Base-by-base conservation (phyloP, 2,113 vertebrate species). In the Globicephala melas region DNA sequence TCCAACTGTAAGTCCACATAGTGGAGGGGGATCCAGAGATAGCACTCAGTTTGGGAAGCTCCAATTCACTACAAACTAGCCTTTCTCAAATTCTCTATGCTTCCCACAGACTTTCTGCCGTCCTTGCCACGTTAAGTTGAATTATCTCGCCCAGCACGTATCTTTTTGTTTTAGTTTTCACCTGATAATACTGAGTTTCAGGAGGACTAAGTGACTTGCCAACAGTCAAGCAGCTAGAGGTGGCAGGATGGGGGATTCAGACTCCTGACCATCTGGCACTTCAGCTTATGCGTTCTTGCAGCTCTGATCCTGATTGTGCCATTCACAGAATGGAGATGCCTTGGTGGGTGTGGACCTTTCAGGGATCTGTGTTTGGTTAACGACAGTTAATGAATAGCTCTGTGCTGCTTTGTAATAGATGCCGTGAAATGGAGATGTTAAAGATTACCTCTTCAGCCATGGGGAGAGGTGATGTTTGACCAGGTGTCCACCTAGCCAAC, bases 91-190 rank as follows among this genome's bases (percentile, higher is more conserved):
- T 44, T 86, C 41, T 55, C 0, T 41, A 1, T 8, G 6, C 89
- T 77, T 58, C 36, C 53, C n/a, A 12, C 44, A 28, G 26, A 20
- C 28, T 41, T 92, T 36, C 71, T 14, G 33, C 47, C 11, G 2
- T 68, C 15, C 20, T 91, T 68, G 25, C 33, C 50, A 36, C 36
- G 20, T 71, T 47, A 25, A 33, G 44, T 83, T 0, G 4, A 76
- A 70, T 79, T 41, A 76, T 90, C 82, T 25, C 11, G 53, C 76
- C 31, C 60, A 70, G 58, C 33, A 14, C 0, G 4, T 82, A 58
- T 74, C n/a, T 47, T 94, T 89, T 74, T 80, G 53, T 68, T 84
- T 77, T 50, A 36, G 31, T 80, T 89, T 91, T 88, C 50, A 90
- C 53, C 44, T 18, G 47, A n/a, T 67, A 63, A 58, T 89, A 47